Conservation (phyloP, 2,113 vertebrate species). For the Marmota flaviventris region DNA sequence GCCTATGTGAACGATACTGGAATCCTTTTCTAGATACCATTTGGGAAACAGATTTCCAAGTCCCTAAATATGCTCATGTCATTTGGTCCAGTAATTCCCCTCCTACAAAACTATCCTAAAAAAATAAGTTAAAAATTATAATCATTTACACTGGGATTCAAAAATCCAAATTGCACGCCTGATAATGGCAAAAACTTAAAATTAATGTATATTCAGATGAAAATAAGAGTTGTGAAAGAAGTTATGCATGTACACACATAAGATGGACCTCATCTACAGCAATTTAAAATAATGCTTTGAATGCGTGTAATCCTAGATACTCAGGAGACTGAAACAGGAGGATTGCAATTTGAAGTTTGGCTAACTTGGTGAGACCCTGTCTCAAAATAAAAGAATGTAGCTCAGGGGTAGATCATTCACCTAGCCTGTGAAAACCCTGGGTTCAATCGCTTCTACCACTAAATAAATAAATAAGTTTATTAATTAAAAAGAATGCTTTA, state of each 20-base stretch:
- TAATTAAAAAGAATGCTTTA: neutral
- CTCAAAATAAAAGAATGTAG: neutral
- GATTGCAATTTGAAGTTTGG: neutral
- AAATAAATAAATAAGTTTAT: too few species aligned
- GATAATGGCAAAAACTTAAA: neutral
- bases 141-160: neutral
- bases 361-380: neutral
- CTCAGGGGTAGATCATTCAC: neutral
- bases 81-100: neutral
- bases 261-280: neutral
- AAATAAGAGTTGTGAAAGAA: slow-evolving; percentile 33
- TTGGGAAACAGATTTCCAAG: neutral
- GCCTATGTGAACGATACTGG: neutral
- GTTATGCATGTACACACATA: neutral
- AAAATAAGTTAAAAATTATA: neutral
- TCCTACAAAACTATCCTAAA: neutral
- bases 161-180: neutral
- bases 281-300: neutral
- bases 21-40: neutral
- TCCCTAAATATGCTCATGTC: neutral
- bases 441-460: neutral
- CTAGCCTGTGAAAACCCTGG: neutral
- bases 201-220: neutral
- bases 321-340: neutral
- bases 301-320: neutral